A percentile compares a stretch with the other conserved stretches of the same genome.
Conservation (phyloP, 1,140 invertebrate genomes). For the Drosophila erecta region DNA sequence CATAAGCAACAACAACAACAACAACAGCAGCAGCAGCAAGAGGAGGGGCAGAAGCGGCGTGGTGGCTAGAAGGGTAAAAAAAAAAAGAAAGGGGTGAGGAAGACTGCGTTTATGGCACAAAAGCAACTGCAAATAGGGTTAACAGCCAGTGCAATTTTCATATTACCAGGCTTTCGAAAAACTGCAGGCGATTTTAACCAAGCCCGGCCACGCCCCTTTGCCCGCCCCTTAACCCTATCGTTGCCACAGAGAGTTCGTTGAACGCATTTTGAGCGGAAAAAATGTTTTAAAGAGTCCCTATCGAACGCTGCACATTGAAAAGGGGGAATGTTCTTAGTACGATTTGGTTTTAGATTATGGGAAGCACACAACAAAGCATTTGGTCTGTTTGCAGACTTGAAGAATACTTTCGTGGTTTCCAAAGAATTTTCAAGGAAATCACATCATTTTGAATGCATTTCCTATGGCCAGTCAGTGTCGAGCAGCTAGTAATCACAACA, state of each 20-base stretch:
- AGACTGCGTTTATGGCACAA: slow-evolving; percentile 67
- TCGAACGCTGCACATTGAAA: slow-evolving; percentile 6
- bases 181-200: slow-evolving; percentile 41
- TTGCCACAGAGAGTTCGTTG: slow-evolving; percentile 48
- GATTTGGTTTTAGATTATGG: slow-evolving; percentile 22
- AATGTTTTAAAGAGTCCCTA: slow-evolving; percentile 7
- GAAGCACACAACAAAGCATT: neutral
- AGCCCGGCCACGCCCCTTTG: neutral
- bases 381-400: neutral
- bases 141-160: slow-evolving; percentile 81
- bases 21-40: neutral
- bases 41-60: neutral
- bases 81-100: neutral
- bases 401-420: neutral
- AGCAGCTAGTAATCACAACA: no score
- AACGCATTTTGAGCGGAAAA: slow-evolving; percentile 42
- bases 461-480: no score
- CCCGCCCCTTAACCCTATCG: slow-evolving; percentile 21
- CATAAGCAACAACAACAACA: slow-evolving; percentile 72
- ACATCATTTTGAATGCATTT: no score
- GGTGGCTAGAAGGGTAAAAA: neutral
- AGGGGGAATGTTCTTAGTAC: slow-evolving; percentile 5
- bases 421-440: neutral
- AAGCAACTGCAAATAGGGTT: slow-evolving; percentile 80
- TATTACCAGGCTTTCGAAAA: slow-evolving; percentile 72